phyloP scores from a whole-genome alignment of 2,113 vertebrate species.

The Tricholaema leucomelas region DNA sequence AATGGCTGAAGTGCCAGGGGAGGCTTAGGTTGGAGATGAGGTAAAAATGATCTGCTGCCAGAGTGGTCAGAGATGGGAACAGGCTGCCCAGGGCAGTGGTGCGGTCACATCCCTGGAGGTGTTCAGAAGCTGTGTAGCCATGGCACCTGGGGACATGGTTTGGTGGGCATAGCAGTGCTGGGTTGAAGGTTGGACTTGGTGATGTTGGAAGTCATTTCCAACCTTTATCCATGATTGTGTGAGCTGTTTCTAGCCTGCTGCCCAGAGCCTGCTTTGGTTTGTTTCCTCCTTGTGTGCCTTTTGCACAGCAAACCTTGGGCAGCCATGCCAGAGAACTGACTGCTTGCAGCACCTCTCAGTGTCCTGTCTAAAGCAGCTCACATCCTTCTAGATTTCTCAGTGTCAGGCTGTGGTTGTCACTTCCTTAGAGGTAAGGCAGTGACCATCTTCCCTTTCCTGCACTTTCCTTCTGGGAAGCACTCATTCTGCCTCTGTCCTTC shows the following conservation, averaged over 20 bases:
- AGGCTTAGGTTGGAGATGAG: too few relatives aligned
- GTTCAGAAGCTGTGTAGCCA: too few relatives aligned
- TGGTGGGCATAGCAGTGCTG: too few relatives aligned
- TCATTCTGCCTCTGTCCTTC: neutral
- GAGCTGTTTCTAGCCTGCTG: neutral
- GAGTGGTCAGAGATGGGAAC: too few relatives aligned
- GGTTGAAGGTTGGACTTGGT: too few relatives aligned
- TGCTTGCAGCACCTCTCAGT: neutral
- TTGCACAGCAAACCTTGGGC: neutral
- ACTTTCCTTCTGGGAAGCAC: neutral
- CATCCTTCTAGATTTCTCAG: neutral
- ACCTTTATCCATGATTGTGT: neutral
- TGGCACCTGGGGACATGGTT: too few relatives aligned
- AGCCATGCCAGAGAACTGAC: neutral
- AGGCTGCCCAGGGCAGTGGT: too few relatives aligned
- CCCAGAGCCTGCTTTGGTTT: neutral
- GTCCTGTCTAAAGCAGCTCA: neutral
- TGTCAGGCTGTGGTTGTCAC: neutral
- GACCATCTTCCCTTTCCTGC: neutral
- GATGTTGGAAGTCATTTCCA: too few relatives aligned
- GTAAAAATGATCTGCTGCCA: too few relatives aligned
- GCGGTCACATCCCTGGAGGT: too few relatives aligned
- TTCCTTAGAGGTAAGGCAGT: neutral
- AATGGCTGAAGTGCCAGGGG: too few relatives aligned
- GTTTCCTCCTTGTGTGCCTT: neutral